Conservation (phyloP, 2,797 vertebrate species). For the Rhincodon typus region DNA sequence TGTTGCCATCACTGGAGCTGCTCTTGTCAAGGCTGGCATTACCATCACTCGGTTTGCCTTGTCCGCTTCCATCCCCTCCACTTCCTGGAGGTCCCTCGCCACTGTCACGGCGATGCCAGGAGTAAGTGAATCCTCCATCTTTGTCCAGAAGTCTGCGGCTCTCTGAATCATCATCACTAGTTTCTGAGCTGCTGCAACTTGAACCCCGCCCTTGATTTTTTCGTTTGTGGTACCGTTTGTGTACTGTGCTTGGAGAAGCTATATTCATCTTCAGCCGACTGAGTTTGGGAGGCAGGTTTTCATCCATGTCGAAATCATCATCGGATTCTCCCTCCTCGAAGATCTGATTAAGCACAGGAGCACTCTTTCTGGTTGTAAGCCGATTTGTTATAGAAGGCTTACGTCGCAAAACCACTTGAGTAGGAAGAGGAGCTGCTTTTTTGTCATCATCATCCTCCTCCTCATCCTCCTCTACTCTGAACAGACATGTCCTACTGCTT, state of each 20-base stretch:
- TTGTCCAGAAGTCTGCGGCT: conserved; percentile 85
- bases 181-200: conserved; percentile 94
- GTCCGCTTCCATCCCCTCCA: conserved; percentile 75
- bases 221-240: conserved; percentile 84
- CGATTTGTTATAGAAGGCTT: conserved; percentile 89
- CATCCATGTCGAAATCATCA: conserved; percentile 88
- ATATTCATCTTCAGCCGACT: conserved; percentile 94
- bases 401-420: conserved; percentile 82
- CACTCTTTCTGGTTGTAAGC: conserved; percentile 90
- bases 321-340: conserved; percentile 95
- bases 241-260: conserved; percentile 75
- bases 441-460: conserved; percentile 93
- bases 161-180: conserved; percentile 91
- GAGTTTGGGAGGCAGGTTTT: conserved; percentile 88
- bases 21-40: conserved; percentile 11
- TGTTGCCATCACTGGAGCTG: conserved; percentile 62
- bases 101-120: conserved; percentile 85
- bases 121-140: conserved; percentile 77
- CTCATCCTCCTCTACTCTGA: conserved; percentile 89
- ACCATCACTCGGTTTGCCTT: conserved; percentile 60
- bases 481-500: conserved; percentile 76
- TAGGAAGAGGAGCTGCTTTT: conserved; percentile 67
- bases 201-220: conserved; percentile 94
- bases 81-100: conserved; percentile 89
- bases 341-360: conserved; percentile 94